Evolutionary conservation across 2,888 invertebrate species (phyloP).

Genomic region (Acleris sparsana): DNA sequence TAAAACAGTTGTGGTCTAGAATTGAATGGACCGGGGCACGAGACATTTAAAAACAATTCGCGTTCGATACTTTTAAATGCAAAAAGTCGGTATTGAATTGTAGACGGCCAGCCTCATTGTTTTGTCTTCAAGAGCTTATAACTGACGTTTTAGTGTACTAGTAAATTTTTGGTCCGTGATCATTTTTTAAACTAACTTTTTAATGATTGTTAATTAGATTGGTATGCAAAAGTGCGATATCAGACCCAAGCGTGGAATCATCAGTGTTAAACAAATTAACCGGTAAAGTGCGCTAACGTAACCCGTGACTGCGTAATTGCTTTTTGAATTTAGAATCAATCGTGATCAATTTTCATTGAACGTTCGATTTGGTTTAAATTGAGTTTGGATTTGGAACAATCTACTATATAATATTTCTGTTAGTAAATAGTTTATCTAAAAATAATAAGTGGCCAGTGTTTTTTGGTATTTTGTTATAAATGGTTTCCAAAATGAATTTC

Average conservation of each 20-base stretch:
- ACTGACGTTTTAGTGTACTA: constrained; percentile 7
- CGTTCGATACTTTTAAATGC: constrained; percentile 18
- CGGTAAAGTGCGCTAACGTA: not conserved
- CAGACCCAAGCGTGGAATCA: constrained; percentile 9
- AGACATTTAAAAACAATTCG: constrained; percentile 21
- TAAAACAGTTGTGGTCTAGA: constrained; percentile 1
- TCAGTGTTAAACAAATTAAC: constrained; percentile 24
- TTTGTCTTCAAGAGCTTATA: constrained; percentile 16
- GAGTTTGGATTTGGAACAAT: constrained; percentile 1
- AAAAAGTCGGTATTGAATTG: constrained; percentile 13
- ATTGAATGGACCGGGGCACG: not conserved
- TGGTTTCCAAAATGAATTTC: constrained; percentile 24
- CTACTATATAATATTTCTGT: not conserved
- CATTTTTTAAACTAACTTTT: not conserved
- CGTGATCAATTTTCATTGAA: constrained; percentile 4
- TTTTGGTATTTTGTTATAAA: not conserved
- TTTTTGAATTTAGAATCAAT: constrained; percentile 10
- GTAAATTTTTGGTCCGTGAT: not conserved
- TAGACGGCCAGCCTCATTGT: constrained; percentile 17
- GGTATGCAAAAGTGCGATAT: constrained; percentile 9
- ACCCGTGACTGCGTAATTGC: constrained; percentile 6
- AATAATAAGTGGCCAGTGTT: not conserved
- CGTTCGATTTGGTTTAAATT: constrained; percentile 1
- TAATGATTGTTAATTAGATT: constrained; percentile 7
- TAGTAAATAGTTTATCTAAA: too few species aligned